Conservation (phyloP, 2,113 vertebrate species). For the Eurypyga helias region DNA sequence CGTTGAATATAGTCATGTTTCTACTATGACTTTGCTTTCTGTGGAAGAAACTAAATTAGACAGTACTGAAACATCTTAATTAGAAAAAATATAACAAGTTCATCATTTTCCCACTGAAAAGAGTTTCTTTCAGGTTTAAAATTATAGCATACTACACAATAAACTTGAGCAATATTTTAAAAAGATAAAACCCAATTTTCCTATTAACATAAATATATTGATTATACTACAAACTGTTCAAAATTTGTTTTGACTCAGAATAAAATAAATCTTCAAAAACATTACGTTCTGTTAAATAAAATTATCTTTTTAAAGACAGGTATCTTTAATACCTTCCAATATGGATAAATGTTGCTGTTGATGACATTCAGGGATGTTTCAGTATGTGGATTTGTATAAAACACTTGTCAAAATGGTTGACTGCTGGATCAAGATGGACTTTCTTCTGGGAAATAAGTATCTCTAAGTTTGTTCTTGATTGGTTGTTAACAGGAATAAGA, state of each 20-base stretch:
- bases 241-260: neutral
- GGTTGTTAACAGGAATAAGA: neutral
- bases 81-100: neutral
- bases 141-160: neutral
- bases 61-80: neutral
- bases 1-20: neutral
- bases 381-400: neutral
- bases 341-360: neutral
- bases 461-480: neutral
- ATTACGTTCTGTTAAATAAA: neutral
- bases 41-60: neutral
- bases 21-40: neutral
- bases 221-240: neutral
- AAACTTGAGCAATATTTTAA: neutral
- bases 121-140: neutral
- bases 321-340: neutral
- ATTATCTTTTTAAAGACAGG: neutral
- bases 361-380: neutral
- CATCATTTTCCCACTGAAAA: neutral
- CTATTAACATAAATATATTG: neutral
- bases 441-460: neutral
- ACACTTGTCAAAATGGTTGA: neutral
- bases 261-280: neutral
- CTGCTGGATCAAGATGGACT: neutral
- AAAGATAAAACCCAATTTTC: neutral